Percentiles rank a stretch among this genome's conserved stretches.
phyloP scores from a whole-genome alignment of 2,113 vertebrate genomes.

The Nesoenas mayeri region DNA sequence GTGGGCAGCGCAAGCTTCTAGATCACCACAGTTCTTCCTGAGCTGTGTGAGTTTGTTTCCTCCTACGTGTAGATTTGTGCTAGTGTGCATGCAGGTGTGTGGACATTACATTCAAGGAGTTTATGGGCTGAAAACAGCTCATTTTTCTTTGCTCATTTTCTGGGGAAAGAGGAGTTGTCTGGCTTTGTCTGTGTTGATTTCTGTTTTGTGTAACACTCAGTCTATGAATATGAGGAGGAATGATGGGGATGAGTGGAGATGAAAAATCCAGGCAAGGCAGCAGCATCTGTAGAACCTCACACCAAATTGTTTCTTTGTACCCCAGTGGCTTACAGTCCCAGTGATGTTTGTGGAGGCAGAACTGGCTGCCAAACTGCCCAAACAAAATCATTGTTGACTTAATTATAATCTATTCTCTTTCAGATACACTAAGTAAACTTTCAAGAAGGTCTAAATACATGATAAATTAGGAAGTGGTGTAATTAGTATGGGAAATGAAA shows the following conservation, averaged over 20 bases:
- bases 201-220: neutral
- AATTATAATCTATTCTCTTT: neutral
- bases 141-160: neutral
- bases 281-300: neutral
- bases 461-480: neutral
- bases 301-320: neutral
- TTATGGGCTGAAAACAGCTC: neutral
- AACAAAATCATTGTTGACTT: neutral
- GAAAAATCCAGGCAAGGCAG: neutral
- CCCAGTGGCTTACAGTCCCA: neutral
- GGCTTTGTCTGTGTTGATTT: neutral
- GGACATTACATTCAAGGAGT: neutral
- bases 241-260: neutral
- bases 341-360: neutral
- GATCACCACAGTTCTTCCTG: neutral
- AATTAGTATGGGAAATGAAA: neutral
- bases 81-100: neutral
- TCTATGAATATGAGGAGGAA: neutral
- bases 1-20: neutral
- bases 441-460: neutral
- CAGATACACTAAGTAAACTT: neutral
- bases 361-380: neutral
- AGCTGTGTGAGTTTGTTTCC: neutral
- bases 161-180: rapidly evolving
- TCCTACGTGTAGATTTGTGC: neutral